Evolutionary conservation across 2,113 vertebrate species (phyloP).

Genomic region (Colaptes auratus): DNA sequence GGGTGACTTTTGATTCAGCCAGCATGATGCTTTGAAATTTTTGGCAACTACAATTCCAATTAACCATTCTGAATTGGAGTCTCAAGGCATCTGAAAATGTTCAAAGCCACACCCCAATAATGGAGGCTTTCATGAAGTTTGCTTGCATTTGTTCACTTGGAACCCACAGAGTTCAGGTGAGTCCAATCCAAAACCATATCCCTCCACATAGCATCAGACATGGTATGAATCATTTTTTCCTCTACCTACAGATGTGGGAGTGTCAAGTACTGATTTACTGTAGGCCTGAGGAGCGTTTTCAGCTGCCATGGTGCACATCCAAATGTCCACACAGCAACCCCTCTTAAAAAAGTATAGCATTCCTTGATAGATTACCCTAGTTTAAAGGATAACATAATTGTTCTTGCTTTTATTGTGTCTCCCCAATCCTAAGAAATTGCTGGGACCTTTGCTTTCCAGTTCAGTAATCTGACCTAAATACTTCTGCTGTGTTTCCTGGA

Average conservation of each 20-base stretch:
- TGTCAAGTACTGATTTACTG: background rate
- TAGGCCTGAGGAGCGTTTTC: background rate
- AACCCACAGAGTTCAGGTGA: slow-evolving; percentile 33
- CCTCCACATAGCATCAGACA: background rate
- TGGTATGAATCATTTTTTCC: background rate
- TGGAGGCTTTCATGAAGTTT: slow-evolving; percentile 16
- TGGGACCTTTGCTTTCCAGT: background rate
- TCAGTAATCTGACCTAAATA: slow-evolving; percentile 27
- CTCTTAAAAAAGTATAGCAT: background rate
- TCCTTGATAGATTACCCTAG: background rate
- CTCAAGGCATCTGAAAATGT: background rate
- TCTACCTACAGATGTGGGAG: background rate
- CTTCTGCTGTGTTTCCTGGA: slow-evolving; percentile 10
- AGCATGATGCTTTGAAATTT: slow-evolving; percentile 10
- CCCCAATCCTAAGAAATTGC: background rate
- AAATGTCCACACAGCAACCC: background rate
- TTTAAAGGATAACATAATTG: background rate
- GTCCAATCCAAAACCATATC: slow-evolving; percentile 43
- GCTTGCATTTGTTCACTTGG: background rate
- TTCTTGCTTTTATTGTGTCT: background rate
- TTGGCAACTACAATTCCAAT: background rate
- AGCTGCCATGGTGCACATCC: background rate
- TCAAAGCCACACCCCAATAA: slow-evolving; percentile 25
- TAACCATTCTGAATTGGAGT: background rate
- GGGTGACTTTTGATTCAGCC: background rate